Conservation (phyloP, 2,113 vertebrate genomes). For the Rhineura floridana region DNA sequence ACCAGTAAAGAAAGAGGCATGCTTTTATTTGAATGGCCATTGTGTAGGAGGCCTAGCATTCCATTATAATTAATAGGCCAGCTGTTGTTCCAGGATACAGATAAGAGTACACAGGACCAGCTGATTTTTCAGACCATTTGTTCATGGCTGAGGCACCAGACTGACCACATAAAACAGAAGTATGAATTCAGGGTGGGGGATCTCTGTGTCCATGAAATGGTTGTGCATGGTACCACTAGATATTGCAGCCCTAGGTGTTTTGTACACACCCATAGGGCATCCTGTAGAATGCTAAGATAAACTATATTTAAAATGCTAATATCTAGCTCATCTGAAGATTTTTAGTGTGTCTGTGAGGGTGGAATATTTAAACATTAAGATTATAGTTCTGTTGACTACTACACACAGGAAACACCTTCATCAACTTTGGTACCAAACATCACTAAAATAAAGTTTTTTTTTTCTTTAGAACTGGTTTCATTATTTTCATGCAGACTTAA, state of each 20-base stretch:
- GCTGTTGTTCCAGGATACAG: not conserved
- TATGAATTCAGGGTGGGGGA: not conserved
- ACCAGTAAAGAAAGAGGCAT: conserved; percentile 1
- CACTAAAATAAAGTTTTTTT: too few species aligned
- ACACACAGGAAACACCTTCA: too few species aligned
- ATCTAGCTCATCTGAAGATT: too few species aligned
- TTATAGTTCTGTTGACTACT: not conserved
- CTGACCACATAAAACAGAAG: not conserved
- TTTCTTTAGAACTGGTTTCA: too few species aligned
- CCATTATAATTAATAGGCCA: not conserved
- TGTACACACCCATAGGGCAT: not conserved
- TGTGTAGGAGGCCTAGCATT: not conserved
- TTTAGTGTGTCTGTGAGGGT: too few species aligned
- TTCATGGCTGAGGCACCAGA: not conserved
- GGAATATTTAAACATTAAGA: not conserved
- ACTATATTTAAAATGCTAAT: too few species aligned
- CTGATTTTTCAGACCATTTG: not conserved
- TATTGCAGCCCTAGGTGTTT: not conserved
- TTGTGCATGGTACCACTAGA: not conserved
- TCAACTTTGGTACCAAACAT: too few species aligned
- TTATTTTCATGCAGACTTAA: too few species aligned
- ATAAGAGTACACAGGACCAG: not conserved
- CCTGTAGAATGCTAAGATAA: not conserved
- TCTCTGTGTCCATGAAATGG: not conserved
- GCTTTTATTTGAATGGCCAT: not conserved